Base-by-base conservation (phyloP, 2,888 invertebrate genomes). In the Euzophera pinguis region DNA sequence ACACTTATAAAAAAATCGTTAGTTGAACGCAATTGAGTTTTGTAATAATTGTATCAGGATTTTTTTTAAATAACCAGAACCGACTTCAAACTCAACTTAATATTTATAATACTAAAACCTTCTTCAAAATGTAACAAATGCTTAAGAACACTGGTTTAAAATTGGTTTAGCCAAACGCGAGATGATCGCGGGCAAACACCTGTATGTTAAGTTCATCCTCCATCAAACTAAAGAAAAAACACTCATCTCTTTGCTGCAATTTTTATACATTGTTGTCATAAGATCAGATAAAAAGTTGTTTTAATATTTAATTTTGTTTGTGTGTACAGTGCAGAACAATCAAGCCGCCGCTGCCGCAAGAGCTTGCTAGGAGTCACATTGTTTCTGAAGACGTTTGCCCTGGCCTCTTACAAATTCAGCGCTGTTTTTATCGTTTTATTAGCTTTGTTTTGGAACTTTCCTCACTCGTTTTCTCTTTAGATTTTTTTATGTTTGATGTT, bases 351-450 rank as follows among this genome's bases (percentile, higher is more conserved):
- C 57, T 57, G 62, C 47, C 52, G 60, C 58, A 59, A 64, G 68
- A 64, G 64, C 61, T 71, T 73, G 70, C 67, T 71, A 70, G 69
- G 60, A 73, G 71, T 75, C 75, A 74, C 77, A 80, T 80, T 83
- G 78, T 81, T 81, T 71, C 73, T 71, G 64, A 79, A 73, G 73
- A 72, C 74, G 75, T 78, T 73, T 76, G 68, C 70, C 64, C 62
- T 71, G 67, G 66, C 67, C 67, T 69, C 75, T 78, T 76, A 78
- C 72, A 75, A 83, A 80, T 81, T 78, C 73, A 73, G 73, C 76
- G 70, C 70, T 71, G 71, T 78, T 78, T 79, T 78, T 77, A 79
- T 80, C 71, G 78, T 78, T 85, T 81, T 82, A 81, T 83, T 81
- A 78, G 73, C 76, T 78, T 81, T 80, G 75, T 79, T 84, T 80